Evolutionary conservation across 1,140 invertebrate genomes (phyloP).

Genomic region (Maconellicoccus hirsutus): DNA sequence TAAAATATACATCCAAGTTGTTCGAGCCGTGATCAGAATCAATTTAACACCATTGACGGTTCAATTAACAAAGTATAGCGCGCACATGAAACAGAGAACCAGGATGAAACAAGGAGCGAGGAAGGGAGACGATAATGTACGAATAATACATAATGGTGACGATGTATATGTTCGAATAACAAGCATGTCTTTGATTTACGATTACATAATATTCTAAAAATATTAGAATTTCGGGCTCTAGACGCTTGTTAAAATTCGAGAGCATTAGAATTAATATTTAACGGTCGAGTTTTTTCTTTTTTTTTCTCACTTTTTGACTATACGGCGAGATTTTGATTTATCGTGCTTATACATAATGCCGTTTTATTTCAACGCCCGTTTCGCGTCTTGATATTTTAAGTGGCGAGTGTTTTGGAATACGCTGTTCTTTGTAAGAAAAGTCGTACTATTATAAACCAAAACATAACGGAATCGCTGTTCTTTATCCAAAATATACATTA

Average conservation of each 20-base stretch:
- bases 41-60: too few species aligned
- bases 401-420: slow-evolving; percentile 15
- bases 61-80: too few species aligned
- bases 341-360: background rate
- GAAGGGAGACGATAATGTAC: too few species aligned
- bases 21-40: too few species aligned
- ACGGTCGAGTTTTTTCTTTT: background rate
- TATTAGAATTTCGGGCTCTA: background rate
- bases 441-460: slow-evolving; percentile 15
- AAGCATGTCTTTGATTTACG: background rate
- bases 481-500: slow-evolving; percentile 23
- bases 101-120: too few species aligned
- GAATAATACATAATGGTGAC: too few species aligned
- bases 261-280: background rate
- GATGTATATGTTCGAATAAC: background rate
- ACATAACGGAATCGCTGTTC: slow-evolving; percentile 21
- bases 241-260: background rate
- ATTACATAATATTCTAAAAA: slow-evolving; percentile 10
- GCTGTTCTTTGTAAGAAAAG: slow-evolving; percentile 17
- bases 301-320: background rate
- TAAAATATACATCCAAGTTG: too few species aligned
- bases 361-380: slow-evolving; percentile 16
- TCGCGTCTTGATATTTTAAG: slow-evolving; percentile 7
- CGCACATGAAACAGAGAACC: too few species aligned
- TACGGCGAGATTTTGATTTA: slow-evolving; percentile 8